Evolutionary conservation across 2,888 invertebrate species (phyloP).

Genomic region (Chloromyia formosa): DNA sequence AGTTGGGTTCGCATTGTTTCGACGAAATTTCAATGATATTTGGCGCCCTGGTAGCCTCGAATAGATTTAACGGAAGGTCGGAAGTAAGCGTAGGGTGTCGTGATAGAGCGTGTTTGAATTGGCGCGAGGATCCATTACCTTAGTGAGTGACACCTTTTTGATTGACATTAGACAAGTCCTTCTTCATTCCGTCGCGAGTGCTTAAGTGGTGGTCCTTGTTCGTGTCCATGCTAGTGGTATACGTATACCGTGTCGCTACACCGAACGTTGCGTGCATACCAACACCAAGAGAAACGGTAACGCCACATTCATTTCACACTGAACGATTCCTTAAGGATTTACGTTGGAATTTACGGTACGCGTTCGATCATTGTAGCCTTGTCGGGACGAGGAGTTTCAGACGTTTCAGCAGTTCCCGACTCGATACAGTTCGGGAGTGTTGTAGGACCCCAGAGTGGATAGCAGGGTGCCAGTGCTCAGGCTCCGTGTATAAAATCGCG

Average conservation of each 20-base stretch:
- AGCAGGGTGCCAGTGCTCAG: not conserved
- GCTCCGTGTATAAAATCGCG: slow-evolving; percentile 12
- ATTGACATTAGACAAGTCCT: slow-evolving; percentile 8
- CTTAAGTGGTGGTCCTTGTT: slow-evolving; percentile 9
- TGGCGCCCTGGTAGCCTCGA: too few relatives aligned
- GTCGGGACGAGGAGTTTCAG: slow-evolving; percentile 1
- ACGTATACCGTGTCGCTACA: not conserved
- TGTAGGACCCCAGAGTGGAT: not conserved
- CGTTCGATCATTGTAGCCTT: not conserved
- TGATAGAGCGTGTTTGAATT: too few relatives aligned
- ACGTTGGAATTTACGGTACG: slow-evolving; percentile 34
- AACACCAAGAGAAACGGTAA: not conserved
- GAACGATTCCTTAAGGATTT: slow-evolving; percentile 33
- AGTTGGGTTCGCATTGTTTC: not conserved
- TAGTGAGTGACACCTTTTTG: not conserved
- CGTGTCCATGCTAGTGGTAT: slow-evolving; percentile 3
- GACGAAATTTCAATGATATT: too few relatives aligned
- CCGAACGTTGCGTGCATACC: slow-evolving; percentile 19
- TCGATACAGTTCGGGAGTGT: not conserved
- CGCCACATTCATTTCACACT: slow-evolving; percentile 14
- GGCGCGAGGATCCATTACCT: not conserved
- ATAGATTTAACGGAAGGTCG: too few relatives aligned
- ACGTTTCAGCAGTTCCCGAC: slow-evolving; percentile 2
- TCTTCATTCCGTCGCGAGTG: not conserved
- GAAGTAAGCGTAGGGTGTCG: too few relatives aligned